Conservation (phyloP, 2,797 vertebrate genomes). For the Crax fasciolata region DNA sequence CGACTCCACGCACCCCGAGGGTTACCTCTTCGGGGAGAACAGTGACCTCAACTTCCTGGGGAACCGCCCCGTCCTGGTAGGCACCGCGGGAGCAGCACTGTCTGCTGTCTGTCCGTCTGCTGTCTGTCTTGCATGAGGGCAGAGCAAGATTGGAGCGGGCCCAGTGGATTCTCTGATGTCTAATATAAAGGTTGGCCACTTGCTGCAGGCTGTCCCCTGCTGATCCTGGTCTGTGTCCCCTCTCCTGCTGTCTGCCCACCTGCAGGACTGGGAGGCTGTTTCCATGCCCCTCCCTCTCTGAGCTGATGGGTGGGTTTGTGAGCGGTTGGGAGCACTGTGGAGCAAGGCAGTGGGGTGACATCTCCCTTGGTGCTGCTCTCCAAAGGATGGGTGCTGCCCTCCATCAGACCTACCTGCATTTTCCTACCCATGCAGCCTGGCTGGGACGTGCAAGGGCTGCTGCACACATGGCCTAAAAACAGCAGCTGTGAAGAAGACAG, state of each 20-base stretch:
- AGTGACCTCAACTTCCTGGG: slow-evolving; percentile 99
- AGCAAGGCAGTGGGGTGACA: accelerated
- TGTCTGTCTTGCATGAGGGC: background rate
- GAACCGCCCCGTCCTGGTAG: slow-evolving; percentile 93
- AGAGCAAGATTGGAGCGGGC: background rate
- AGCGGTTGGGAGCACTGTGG: accelerated
- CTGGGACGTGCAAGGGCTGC: background rate
- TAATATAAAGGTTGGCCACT: background rate
- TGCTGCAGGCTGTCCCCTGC: background rate
- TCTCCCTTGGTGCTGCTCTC: background rate
- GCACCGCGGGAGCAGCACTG: accelerated
- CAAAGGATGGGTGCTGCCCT: accelerated
- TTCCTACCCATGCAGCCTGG: background rate
- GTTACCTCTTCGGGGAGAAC: slow-evolving; percentile 98
- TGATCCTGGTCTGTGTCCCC: accelerated
- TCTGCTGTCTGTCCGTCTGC: background rate
- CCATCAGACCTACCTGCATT: accelerated
- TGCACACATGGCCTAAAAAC: accelerated
- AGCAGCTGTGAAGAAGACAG: background rate
- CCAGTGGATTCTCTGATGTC: background rate
- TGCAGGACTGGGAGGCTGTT: accelerated
- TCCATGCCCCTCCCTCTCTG: accelerated
- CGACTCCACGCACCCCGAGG: slow-evolving; percentile 96
- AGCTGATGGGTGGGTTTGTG: background rate
- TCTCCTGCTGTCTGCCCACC: background rate